Percentiles rank a stretch among this genome's conserved stretches.
These are phyloP conservation scores for Sphaerophoria rueppellii DNA, from an alignment of 2,888 invertebrate genomes.

Conservation along the genomic window DNA sequence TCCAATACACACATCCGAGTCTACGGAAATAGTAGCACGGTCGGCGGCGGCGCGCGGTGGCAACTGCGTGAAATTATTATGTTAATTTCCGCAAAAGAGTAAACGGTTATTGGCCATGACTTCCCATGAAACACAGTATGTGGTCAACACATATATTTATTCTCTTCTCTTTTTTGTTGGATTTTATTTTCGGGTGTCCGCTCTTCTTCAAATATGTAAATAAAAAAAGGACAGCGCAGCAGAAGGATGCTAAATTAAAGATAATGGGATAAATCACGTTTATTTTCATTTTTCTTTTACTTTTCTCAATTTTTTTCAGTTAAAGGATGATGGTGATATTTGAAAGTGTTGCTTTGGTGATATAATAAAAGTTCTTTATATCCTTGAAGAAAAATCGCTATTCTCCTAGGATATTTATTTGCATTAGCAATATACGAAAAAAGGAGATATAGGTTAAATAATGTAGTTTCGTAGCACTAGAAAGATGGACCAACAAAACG, in stretches of 20 bases:
- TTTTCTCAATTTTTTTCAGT: background rate
- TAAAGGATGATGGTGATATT: background rate
- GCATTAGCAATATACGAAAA: constrained; percentile 39
- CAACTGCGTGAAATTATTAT: constrained; percentile 68
- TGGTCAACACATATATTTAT: constrained; percentile 39
- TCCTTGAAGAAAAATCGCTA: constrained; percentile 40
- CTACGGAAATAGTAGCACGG: too few species aligned
- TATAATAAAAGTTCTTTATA: constrained; percentile 53
- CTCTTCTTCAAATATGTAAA: constrained; percentile 47
- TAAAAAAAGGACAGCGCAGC: constrained; percentile 37
- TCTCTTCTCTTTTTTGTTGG: background rate
- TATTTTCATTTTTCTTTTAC: constrained; percentile 25
- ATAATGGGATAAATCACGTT: constrained; percentile 73
- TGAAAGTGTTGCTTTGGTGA: background rate
- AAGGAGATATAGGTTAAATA: constrained; percentile 33
- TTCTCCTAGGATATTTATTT: constrained; percentile 65
- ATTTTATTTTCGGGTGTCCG: background rate
- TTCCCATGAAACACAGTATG: constrained; percentile 39
- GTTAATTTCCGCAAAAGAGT: constrained; percentile 64
- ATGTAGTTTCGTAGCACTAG: constrained; percentile 13
- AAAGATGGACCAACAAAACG: too few species aligned
- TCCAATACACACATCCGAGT: too few species aligned
- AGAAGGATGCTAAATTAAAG: constrained; percentile 70
- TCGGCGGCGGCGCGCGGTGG: constrained; percentile 5
- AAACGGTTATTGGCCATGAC: constrained; percentile 51